Conservation (phyloP, 2,888 invertebrate genomes). For the Diplolepis rosae region DNA sequence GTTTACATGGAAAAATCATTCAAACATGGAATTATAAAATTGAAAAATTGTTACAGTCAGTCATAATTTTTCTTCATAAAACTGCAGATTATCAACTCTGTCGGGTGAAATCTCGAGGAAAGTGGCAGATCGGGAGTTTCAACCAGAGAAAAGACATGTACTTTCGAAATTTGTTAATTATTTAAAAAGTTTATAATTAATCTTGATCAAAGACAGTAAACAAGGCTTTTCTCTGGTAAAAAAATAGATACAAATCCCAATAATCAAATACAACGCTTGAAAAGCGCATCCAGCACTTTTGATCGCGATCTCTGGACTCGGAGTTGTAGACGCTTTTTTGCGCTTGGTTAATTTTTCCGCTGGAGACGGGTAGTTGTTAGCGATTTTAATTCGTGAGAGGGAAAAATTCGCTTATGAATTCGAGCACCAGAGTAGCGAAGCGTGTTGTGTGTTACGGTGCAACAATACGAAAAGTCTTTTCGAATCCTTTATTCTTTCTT, state of each 20-base stretch:
- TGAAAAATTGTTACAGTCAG: too few relatives aligned
- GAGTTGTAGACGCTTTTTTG: slow-evolving; percentile 20
- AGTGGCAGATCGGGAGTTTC: neutral
- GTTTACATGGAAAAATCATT: too few relatives aligned
- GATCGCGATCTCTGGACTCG: slow-evolving; percentile 21
- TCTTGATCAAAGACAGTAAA: neutral
- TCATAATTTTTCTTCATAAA: too few relatives aligned
- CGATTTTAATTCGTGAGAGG: slow-evolving; percentile 14
- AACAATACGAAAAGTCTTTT: slow-evolving; percentile 4
- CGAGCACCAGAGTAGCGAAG: slow-evolving; percentile 22
- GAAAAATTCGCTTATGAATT: slow-evolving; percentile 26
- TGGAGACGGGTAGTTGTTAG: slow-evolving; percentile 20
- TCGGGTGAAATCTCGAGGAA: neutral
- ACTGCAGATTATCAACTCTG: slow-evolving; percentile 8
- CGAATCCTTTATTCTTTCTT: neutral
- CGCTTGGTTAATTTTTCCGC: slow-evolving; percentile 22
- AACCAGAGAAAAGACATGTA: neutral
- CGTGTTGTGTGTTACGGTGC: slow-evolving; percentile 24
- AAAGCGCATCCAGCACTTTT: slow-evolving; percentile 10
- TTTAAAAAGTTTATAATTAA: neutral
- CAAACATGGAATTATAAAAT: too few relatives aligned
- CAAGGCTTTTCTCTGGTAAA: slow-evolving; percentile 13
- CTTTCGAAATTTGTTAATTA: neutral
- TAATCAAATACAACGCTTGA: neutral
- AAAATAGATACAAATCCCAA: neutral